These are phyloP conservation scores for Varecia variegata DNA, from an alignment of 2,797 vertebrate genomes.

Conservation along the genomic window DNA sequence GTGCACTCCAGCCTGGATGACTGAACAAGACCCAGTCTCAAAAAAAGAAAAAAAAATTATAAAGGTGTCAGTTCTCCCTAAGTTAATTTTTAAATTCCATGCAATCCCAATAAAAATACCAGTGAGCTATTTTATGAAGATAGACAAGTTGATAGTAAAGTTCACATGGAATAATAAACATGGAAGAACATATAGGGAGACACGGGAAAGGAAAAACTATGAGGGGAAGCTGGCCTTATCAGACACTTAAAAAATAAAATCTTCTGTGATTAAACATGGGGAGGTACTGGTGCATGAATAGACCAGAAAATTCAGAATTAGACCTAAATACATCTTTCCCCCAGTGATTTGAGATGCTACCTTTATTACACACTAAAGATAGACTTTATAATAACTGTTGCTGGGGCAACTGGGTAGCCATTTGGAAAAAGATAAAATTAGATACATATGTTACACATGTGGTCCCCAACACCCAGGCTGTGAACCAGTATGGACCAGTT, in stretches of 20 bases:
- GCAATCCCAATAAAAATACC: background rate
- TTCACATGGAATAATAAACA: background rate
- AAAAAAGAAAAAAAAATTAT: background rate
- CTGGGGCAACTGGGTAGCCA: background rate
- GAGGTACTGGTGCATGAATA: background rate
- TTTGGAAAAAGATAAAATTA: background rate
- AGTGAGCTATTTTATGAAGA: background rate
- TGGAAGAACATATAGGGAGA: background rate
- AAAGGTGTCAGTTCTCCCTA: background rate
- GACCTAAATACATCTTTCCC: background rate
- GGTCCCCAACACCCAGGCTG: too few species aligned
- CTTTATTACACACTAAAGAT: background rate
- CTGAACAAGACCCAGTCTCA: background rate
- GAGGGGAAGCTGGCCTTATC: background rate
- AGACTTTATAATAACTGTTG: background rate
- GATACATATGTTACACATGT: background rate
- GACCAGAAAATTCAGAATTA: background rate
- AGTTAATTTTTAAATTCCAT: background rate
- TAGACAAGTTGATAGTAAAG: background rate
- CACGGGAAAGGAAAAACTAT: background rate
- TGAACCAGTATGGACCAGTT: too few species aligned
- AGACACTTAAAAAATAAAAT: background rate
- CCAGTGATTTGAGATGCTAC: background rate
- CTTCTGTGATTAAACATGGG: background rate
- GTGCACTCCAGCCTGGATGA: background rate